Evolutionary conservation across 2,888 invertebrate genomes (phyloP), one percentile per base, ranked within the genome.

Genomic region (Limnephilus rhombicus): DNA sequence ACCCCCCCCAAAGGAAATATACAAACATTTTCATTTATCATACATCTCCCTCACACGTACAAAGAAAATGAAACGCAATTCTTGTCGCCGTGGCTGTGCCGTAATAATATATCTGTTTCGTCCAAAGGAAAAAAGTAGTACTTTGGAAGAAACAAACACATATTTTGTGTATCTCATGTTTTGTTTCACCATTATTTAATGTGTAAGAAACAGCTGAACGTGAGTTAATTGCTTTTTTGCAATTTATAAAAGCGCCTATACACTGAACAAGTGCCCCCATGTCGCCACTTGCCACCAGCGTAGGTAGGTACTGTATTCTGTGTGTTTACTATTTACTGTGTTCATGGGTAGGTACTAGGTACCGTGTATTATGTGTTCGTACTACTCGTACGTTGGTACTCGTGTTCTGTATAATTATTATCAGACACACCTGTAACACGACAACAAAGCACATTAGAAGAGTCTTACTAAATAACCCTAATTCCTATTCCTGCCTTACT

Each of bases 401-500:
- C 24, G 68, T 68, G 68, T 68, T 68, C 68, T 68, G 68, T 68
- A 68, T 68, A 68, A 68, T 68, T 68, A 49, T 86, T 80, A 80
- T 24, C 88, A 80, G 88, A 24, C 88, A 34, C 88, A 88, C 88
- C 88, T 80, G 34, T 80, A 31, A 87, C 49, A 45, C 87, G 15
- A 37, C 34, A 29, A 34, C 88, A 34, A 80, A 88, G 34, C 80
- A 37, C 88, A 88, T 88, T 88, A 88, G 68, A 88, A 11, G n/a
- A 31, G 37, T 68, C 88, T 68, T 18, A 68, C 88, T 88, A 80
- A 88, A 88, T 68, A 88, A 88, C 88, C 68, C 68, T 88, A 88
- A 88, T 80, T 88, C 37, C 34, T 24, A 86, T 68, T 68, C n/a
- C 68, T n/a, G 68, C 9, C 34, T 68, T 24, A 45, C 29, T 88